phyloP scores from a whole-genome alignment of 2,113 vertebrate genomes.

The Phoxinus phoxinus region DNA sequence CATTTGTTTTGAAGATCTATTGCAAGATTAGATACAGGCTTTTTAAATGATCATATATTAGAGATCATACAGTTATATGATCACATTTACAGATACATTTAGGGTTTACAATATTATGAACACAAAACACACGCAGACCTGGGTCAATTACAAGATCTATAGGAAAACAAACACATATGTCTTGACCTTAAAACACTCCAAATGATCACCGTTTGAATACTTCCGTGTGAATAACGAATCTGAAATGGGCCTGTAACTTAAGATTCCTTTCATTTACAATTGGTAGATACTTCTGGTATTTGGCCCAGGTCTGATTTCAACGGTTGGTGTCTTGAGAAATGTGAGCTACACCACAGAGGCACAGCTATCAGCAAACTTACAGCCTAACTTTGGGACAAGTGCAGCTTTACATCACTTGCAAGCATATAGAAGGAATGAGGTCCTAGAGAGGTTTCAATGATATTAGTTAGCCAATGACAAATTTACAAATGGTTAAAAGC shows the following conservation, averaged over 20 bases:
- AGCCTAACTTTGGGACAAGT: conserved; percentile 59
- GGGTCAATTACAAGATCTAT: conserved; percentile 20
- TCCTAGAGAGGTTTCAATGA: not conserved
- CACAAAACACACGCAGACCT: conserved; percentile 59
- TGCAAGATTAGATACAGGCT: conserved; percentile 68
- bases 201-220: not conserved
- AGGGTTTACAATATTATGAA: conserved; percentile 65
- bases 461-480: conserved; percentile 48
- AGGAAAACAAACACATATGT: not conserved
- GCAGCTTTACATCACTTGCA: conserved; percentile 65
- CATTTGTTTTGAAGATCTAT: conserved; percentile 56
- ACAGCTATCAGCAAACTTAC: conserved; percentile 34
- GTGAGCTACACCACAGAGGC: conserved; percentile 54
- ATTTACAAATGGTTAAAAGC: conserved; percentile 62
- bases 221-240: not conserved
- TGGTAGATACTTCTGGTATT: not conserved
- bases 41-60: conserved; percentile 63
- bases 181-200: not conserved
- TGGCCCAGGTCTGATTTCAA: conserved; percentile 50
- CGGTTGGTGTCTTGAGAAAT: conserved; percentile 54
- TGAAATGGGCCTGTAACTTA: not conserved
- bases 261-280: not conserved
- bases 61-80: conserved; percentile 59
- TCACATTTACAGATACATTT: conserved; percentile 61
- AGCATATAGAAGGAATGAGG: conserved; percentile 53